Percentiles rank a stretch among this genome's conserved stretches.
phyloP scores from a whole-genome alignment of 2,888 invertebrate genomes.

The Tinea trinotella region DNA sequence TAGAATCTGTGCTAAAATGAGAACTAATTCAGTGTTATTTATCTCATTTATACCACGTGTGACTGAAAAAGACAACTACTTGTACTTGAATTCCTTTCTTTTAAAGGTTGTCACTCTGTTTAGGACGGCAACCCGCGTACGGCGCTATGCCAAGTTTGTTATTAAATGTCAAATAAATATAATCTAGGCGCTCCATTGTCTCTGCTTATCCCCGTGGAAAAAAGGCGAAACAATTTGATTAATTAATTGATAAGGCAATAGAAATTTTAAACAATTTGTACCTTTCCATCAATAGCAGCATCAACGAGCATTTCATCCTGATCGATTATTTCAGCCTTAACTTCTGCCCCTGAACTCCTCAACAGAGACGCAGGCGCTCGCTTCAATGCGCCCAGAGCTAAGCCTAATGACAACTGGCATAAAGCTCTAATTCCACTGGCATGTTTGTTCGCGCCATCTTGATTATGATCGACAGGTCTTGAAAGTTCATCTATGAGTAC shows the following conservation, averaged over 20 bases:
- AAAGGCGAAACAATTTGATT: too few relatives aligned
- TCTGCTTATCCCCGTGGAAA: too few relatives aligned
- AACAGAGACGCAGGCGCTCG: conserved; percentile 53
- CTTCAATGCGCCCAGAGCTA: conserved; percentile 53
- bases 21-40: too few relatives aligned
- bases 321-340: conserved; percentile 62
- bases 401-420: conserved; percentile 47
- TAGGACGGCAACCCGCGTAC: too few relatives aligned
- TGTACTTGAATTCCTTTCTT: too few relatives aligned
- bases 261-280: conserved; percentile 24
- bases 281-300: conserved; percentile 80
- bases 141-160: too few relatives aligned
- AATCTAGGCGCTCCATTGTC: too few relatives aligned
- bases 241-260: neutral
- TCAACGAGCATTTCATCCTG: conserved; percentile 88
- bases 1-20: too few relatives aligned
- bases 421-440: conserved; percentile 41
- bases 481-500: conserved; percentile 65
- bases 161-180: too few relatives aligned
- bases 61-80: too few relatives aligned
- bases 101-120: too few relatives aligned
- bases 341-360: conserved; percentile 30
- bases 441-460: conserved; percentile 26
- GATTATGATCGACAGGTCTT: conserved; percentile 31
- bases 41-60: too few relatives aligned